Base-by-base conservation (phyloP, 2,113 vertebrate genomes). In the Engraulis encrasicolus region DNA sequence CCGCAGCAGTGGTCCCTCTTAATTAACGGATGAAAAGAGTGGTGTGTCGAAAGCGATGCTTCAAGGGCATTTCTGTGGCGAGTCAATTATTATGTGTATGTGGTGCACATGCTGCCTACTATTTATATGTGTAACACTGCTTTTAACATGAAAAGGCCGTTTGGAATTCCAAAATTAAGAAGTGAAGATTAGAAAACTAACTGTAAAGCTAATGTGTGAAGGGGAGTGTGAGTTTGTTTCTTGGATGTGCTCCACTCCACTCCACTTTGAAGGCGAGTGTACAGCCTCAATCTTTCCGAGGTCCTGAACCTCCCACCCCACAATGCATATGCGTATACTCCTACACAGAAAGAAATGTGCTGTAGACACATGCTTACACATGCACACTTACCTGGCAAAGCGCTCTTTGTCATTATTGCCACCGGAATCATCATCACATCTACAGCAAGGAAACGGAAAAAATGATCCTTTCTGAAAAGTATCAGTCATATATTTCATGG, bases 391-490 rank as follows among this genome's bases (percentile, higher is more conserved):
- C 98, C 98, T 98, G 89, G 98, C 97, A 94, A 99, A 99, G 1
- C 98, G 95, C 85, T 99, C 98, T 80, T 99, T 99, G 48, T 99
- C 98, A 0, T 94, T 96, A 3, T 95, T 93, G 81, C 96, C 95
- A 84, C 93, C 93, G 0, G 94, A 90, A 49, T 99, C 98, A 7
- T 99, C 98, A 0, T 99, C 98, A 80, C 97, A 98, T 54, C 98
- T 99, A 74, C 40, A 45, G 9, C 40, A 45, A 3, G 31, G 2
- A 74, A 34, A 2, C 14, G 66, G 66, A 74, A 14, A 31, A 14
- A 31, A 34, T 17, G 1, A 6, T 12, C 27, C 1, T 23, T 23
- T 66, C 58, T 27, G 23, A 12, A 34, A 71, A 12, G 17, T 4
- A 14, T 71, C 61, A 34, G 54, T 58, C 11, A 66, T 11, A 66